Percentiles rank a stretch among this genome's conserved stretches.
phyloP scores from a whole-genome alignment of 2,888 invertebrate species.

The Spodoptera exigua region DNA sequence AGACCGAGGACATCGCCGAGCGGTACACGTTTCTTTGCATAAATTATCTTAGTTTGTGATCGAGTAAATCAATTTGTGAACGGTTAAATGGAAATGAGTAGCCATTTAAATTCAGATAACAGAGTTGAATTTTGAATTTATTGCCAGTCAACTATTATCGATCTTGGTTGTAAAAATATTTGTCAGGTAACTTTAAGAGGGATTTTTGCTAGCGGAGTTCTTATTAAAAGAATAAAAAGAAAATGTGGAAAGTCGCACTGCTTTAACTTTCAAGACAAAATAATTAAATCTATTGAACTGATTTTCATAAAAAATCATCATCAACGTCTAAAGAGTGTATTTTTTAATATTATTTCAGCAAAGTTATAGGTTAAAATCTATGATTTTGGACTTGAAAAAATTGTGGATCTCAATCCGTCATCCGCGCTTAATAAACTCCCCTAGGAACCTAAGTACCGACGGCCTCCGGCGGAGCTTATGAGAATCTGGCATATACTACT shows the following conservation, averaged over 20 bases:
- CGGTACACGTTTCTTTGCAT: constrained; percentile 85
- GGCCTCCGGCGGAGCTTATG: no score
- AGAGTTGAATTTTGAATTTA: constrained; percentile 50
- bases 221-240: background rate
- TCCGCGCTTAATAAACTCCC: no score
- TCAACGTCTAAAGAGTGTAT: no score
- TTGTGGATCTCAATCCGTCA: no score
- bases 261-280: no score
- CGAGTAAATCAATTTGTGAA: constrained; percentile 69
- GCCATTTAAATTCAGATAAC: constrained; percentile 60
- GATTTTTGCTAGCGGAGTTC: constrained; percentile 5
- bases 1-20: constrained; percentile 76
- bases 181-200: constrained; percentile 7
- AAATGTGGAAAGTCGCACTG: background rate
- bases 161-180: constrained; percentile 34
- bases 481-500: no score
- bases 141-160: constrained; percentile 20
- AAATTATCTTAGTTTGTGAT: constrained; percentile 76
- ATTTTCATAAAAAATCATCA: no score
- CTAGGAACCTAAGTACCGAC: no score
- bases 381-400: no score
- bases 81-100: constrained; percentile 59
- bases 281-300: no score
- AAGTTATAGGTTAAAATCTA: no score
- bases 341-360: no score